A percentile compares a stretch with the other conserved stretches of the same genome.
These are phyloP conservation scores for Tipula confusa DNA, from an alignment of 2,888 invertebrate species.

Conservation along the genomic window DNA sequence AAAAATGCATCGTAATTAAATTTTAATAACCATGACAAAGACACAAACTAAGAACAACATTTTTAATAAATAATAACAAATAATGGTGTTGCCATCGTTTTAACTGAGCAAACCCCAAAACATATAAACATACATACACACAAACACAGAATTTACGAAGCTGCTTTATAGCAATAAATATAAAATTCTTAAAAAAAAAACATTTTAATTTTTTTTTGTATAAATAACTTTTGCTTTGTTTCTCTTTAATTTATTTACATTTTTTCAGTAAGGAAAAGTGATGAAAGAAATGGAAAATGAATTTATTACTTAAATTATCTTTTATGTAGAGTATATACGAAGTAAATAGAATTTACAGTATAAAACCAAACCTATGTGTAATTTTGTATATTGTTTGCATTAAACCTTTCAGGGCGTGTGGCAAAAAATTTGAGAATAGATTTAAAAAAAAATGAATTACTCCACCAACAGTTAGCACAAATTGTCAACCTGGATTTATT, in stretches of 20 bases:
- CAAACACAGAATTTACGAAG: background rate
- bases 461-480: too few species aligned
- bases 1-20: background rate
- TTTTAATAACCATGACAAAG: constrained; percentile 3
- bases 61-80: background rate
- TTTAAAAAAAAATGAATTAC: too few species aligned
- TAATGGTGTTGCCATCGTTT: background rate
- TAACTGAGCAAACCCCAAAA: background rate
- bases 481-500: too few species aligned
- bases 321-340: background rate
- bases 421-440: background rate
- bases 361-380: background rate
- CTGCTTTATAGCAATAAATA: background rate
- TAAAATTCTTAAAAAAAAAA: background rate
- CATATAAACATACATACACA: background rate
- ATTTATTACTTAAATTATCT: background rate
- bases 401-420: background rate
- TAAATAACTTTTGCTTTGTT: background rate
- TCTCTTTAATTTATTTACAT: background rate
- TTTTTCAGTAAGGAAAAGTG: constrained; percentile 3
- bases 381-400: background rate
- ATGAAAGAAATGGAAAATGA: constrained; percentile 5
- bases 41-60: background rate
- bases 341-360: background rate
- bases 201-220: background rate